Conservation (phyloP, 2,888 invertebrate genomes). For the Anorthoa munda region DNA sequence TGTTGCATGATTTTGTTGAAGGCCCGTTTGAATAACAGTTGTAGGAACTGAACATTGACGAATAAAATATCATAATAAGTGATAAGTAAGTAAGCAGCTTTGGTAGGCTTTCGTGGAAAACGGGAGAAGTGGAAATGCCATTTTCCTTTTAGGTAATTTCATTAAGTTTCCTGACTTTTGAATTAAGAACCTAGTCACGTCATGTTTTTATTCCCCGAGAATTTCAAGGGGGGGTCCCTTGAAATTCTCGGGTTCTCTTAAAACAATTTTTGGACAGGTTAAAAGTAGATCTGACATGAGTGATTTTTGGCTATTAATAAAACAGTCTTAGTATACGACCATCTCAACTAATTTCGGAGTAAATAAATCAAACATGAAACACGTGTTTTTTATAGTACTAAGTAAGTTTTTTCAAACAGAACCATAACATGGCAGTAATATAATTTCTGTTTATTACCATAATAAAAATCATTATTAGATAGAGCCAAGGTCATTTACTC, state of each 20-base stretch:
- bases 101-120: not conserved
- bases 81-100: not conserved
- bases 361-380: slow-evolving; percentile 4
- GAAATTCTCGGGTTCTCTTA: no score
- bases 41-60: not conserved
- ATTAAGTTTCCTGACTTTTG: not conserved
- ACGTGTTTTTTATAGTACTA: not conserved
- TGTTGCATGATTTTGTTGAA: slow-evolving; percentile 35
- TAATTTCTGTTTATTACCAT: slow-evolving; percentile 27
- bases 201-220: not conserved
- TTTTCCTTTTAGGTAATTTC: not conserved
- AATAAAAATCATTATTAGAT: slow-evolving; percentile 41
- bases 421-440: slow-evolving; percentile 12
- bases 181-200: not conserved
- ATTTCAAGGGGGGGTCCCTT: no score
- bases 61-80: not conserved
- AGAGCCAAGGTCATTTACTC: slow-evolving; percentile 37
- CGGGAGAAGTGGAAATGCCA: not conserved
- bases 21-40: not conserved
- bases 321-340: no score
- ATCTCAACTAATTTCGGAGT: not conserved
- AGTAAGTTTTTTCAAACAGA: slow-evolving; percentile 2
- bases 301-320: not conserved
- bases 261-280: not conserved
- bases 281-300: not conserved